Percentiles rank a stretch among this genome's conserved stretches.
phyloP scores from a whole-genome alignment of 2,797 vertebrate species.

The Neopelma chrysocephalum region DNA sequence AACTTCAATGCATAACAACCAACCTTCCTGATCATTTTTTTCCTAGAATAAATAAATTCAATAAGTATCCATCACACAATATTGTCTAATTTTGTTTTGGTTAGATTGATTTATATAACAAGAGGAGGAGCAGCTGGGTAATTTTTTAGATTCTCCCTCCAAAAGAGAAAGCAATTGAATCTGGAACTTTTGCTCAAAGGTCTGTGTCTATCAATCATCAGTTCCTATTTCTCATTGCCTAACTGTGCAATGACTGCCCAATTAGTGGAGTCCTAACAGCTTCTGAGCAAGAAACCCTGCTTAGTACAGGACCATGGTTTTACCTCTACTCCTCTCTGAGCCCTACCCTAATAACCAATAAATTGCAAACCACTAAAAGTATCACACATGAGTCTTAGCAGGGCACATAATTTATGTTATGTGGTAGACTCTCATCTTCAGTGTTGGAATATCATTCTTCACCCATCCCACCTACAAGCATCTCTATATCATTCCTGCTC shows the following conservation, averaged over 20 bases:
- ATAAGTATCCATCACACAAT: not conserved
- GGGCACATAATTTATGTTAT: not conserved
- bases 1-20: not conserved
- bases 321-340: not conserved
- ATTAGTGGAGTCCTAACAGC: not conserved
- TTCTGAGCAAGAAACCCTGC: not conserved
- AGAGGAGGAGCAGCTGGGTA: not conserved
- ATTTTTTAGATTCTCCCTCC: not conserved
- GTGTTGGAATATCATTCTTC: not conserved
- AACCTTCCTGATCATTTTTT: not conserved
- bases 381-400: not conserved
- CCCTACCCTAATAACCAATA: not conserved
- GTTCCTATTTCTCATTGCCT: not conserved
- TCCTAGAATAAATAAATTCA: not conserved
- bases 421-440: not conserved
- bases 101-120: not conserved
- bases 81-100: not conserved
- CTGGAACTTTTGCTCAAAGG: not conserved
- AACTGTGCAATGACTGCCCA: not conserved
- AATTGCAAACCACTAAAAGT: not conserved
- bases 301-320: not conserved
- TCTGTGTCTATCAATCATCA: not conserved
- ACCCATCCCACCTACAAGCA: not conserved
- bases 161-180: not conserved
- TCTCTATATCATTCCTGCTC: not conserved